Evolutionary conservation across 2,888 invertebrate genomes (phyloP), one percentile per base, ranked within the genome.

Genomic region (Drosophila maculinotata): DNA sequence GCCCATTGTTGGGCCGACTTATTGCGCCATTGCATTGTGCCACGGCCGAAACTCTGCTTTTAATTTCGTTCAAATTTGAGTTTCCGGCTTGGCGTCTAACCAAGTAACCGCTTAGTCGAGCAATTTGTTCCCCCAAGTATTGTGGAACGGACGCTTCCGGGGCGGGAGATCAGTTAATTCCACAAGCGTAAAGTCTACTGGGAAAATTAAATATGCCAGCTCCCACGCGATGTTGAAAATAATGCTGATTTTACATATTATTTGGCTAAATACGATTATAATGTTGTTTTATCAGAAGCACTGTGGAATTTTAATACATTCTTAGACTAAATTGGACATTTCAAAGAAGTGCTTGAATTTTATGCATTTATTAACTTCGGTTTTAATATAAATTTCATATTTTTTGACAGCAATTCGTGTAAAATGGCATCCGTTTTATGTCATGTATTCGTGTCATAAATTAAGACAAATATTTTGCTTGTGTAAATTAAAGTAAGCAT

Each of bases 61-160:
- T 62, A 74, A 74, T 69, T 74, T 74, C 48, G 38, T 66, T 62
- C 42, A 74, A 73, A 69, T 73, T 66, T 62, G 69, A 48, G 49
- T 69, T 74, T 69, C 69, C 64, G 42, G 31, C 47, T 64, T 59
- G 69, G 56, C 59, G 51, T 59, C 51, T 45, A 59, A 69, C 72
- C 72, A 57, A 57, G 58, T 28, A 69, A 72, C 64, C 54, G 69
- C 54, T 69, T 56, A 58, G 57, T 31, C 14, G 39, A 25, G 47
- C 63, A 47, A 39, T 68, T 51, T 57, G 33, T 41, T 62, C 25
- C 28, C 14, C 23, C 15, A 33, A 53, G 59, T 39, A 49, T 20
- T 26, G 14, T 25, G 8, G 15, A 20, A 15, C 9, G 33, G 8
- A 25, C 33, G 20, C 35, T 35, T 35, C 35, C 47, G 35, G 44